A percentile compares a stretch with the other conserved stretches of the same genome.
Conservation (phyloP, 1,140 invertebrate genomes). For the Saccostrea glomerata region DNA sequence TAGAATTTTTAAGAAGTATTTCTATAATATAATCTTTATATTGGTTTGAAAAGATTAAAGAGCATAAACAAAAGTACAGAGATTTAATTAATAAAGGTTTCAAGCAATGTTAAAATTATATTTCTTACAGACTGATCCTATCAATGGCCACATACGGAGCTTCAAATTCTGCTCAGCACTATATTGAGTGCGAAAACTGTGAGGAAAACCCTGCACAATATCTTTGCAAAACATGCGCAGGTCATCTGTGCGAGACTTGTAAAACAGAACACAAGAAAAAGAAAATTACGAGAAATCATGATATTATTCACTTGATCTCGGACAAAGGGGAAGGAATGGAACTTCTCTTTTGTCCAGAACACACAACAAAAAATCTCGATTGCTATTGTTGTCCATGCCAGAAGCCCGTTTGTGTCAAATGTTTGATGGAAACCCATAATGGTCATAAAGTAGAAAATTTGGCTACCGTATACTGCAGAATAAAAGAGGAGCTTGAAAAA, state of each 20-base stretch:
- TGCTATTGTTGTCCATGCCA: not conserved
- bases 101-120: too few relatives aligned
- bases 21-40: too few relatives aligned
- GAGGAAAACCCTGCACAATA: not conserved
- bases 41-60: too few relatives aligned
- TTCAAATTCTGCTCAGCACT: not conserved
- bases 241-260: not conserved
- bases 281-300: not conserved
- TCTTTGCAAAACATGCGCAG: not conserved
- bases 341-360: not conserved
- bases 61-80: too few relatives aligned
- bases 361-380: not conserved
- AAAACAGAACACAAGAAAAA: not conserved
- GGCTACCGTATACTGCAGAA: not conserved
- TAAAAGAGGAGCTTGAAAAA: not conserved
- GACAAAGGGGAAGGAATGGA: not conserved
- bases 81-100: too few relatives aligned
- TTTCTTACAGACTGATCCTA: too few relatives aligned
- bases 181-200: not conserved
- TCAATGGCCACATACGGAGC: too few relatives aligned
- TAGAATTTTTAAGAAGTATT: too few relatives aligned
- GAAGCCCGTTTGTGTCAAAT: not conserved
- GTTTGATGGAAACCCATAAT: not conserved
- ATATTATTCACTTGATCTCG: not conserved
- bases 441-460: not conserved